A percentile compares a stretch with the other conserved stretches of the same genome.
Evolutionary conservation across 2,888 invertebrate species (phyloP).

Genomic region (Meandrusa payeni): DNA sequence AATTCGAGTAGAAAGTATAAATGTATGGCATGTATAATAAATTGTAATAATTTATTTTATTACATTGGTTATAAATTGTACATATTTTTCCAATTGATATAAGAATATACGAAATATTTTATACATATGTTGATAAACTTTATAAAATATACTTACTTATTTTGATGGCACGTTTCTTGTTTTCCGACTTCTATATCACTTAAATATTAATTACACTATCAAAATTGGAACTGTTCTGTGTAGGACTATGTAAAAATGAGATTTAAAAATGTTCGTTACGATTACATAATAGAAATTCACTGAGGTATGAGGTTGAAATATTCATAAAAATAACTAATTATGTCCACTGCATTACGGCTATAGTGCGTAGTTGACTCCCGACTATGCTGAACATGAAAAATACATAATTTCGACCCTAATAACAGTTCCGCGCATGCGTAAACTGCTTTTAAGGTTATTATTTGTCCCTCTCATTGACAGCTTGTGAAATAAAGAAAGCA

Average conservation of each 20-base stretch:
- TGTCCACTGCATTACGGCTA: constrained; percentile 23
- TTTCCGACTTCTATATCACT: constrained; percentile 7
- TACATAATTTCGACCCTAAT: constrained; percentile 32
- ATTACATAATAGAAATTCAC: constrained; percentile 8
- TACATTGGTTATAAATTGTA: no score
- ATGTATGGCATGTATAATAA: no score
- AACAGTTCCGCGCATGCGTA: constrained; percentile 60
- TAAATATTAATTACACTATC: constrained; percentile 8
- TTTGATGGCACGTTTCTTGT: no score
- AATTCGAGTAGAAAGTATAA: no score
- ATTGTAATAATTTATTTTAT: no score
- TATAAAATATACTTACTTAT: no score
- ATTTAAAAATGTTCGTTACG: no score
- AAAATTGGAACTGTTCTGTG: neutral
- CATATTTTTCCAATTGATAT: no score
- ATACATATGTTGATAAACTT: no score
- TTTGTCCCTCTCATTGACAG: constrained; percentile 41
- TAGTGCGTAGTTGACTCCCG: constrained; percentile 26
- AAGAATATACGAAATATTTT: no score
- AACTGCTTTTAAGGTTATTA: constrained; percentile 53
- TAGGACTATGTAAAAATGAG: no score
- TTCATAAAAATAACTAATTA: constrained; percentile 21
- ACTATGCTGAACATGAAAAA: constrained; percentile 28
- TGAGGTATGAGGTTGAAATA: constrained; percentile 12
- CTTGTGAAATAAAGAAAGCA: constrained; percentile 42